Evolutionary conservation across 2,113 vertebrate genomes (phyloP).

Genomic region (Ictalurus furcatus): DNA sequence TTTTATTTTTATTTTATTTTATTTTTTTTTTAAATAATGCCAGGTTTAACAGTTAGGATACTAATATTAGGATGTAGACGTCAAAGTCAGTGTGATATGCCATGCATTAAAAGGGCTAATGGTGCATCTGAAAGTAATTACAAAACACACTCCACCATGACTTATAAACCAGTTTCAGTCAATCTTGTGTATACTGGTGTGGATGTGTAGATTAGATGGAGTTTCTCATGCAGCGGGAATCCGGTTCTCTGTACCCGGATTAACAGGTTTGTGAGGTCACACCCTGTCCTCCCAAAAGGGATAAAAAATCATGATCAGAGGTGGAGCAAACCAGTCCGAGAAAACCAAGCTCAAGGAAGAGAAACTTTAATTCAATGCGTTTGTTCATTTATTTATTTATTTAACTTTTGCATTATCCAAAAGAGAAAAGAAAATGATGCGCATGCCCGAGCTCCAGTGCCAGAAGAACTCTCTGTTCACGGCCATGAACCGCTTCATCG

Average conservation of each 20-base stretch:
- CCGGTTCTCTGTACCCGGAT: slow-evolving; percentile 53
- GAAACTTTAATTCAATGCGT: too few species aligned
- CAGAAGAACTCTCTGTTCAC: slow-evolving; percentile 95
- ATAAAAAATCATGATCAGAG: neutral
- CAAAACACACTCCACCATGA: neutral
- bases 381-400: neutral
- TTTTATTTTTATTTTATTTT: too few species aligned
- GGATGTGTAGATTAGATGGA: neutral
- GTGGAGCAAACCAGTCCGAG: neutral
- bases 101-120: neutral
- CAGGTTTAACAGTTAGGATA: neutral
- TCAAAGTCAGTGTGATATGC: neutral
- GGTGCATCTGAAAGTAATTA: neutral
- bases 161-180: neutral
- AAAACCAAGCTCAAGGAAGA: neutral
- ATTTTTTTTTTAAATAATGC: neutral
- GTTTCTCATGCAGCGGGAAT: slow-evolving; percentile 58
- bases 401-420: neutral
- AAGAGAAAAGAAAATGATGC: slow-evolving; percentile 77
- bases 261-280: slow-evolving; percentile 64
- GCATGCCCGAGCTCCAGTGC: slow-evolving; percentile 82
- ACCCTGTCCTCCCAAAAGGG: slow-evolving; percentile 44
- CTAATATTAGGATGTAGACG: neutral
- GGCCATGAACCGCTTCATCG: slow-evolving; percentile 95
- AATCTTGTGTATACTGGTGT: neutral